Base-by-base conservation (phyloP, 2,888 invertebrate species). In the Bembecia ichneumoniformis region DNA sequence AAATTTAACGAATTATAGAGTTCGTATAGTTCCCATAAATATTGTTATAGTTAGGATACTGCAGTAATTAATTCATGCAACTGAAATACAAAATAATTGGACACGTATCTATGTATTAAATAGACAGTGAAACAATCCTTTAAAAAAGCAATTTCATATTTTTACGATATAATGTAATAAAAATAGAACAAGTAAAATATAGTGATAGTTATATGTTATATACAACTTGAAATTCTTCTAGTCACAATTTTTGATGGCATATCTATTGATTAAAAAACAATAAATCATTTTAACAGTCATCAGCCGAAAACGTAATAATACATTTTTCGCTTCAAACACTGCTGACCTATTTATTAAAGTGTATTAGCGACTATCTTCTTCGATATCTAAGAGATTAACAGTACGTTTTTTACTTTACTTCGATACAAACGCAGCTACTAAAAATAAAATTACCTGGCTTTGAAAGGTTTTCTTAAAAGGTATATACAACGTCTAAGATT, bases 301-400 rank as follows among this genome's bases (percentile, higher is more conserved):
- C 49, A 57, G 83, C 55, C 67, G 84, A 86, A 79, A 83, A 65
- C 56, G 56, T 80, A 81, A 87, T 86, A 60, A 86, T 65, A 81
- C 54, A 55, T 63, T 81, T 82, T 72, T 56, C 17, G 53, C 46
- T 52, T 63, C 66, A 65, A 64, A 63, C 62, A 59, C 64, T 59
- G 77, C 78, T 84, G 80, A 82, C 84, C 83, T 83, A 82, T 81
- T 82, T 82, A 86, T 84, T 86, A 86, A 51, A 61, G 57, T 64
- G 63, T 64, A 71, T 71, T 63, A 57, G 63, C 65, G 40, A 49
- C 52, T 71, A 72, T 71, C 68, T 60, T 47, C 61, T 69, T 71
- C 65, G 59, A 68, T 68, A 81, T 79, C 77, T 72, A 55, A 65
- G 60, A 58, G 67, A 69, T 68, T 72, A 78, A 77, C 77, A 69